Evolutionary conservation across 2,888 invertebrate species (phyloP), one percentile per base, ranked within the genome.

Genomic region (Napeogenes inachia): DNA sequence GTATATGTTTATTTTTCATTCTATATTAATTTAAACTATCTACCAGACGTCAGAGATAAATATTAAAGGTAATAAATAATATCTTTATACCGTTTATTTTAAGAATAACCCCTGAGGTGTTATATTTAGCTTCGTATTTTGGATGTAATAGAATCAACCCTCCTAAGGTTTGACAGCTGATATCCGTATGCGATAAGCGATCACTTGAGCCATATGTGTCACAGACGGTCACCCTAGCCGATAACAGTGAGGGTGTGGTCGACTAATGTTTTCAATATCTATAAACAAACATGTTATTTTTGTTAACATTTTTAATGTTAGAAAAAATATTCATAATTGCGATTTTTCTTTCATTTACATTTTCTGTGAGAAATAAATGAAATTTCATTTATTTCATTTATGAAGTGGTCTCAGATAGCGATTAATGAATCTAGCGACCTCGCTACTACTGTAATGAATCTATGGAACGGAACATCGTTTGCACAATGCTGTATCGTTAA

Each of bases 141-240:
- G 69, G 69, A 60, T 64, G 74, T 76, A 75, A 77, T 75, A 68
- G 72, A 72, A 76, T 73, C 76, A 71, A 69, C 70, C 81, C 80
- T 70, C 75, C 70, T 60, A 70, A 71, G 65, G 73, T 71, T 74
- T 75, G 85, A 86, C 88, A 85, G 82, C 82, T 86, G 88, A 89
- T 87, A 87, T 82, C 84, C 82, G 81, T 73, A 71, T 58, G 69
- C 77, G 84, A 85, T 85, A 85, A 81, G 74, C 78, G 78, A 83
- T 82, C 80, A 78, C 76, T 70, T 71, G 78, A 73, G 75, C 79
- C 86, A 86, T 80, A 75, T 85, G 85, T 77, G 73, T 63, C 68
- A 67, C 68, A 71, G 72, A 71, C 72, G 67, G 58, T 54, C 69
- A 70, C 70, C 69, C 71, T 63, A 68, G 60, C 68, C 67, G 59